These are phyloP conservation scores for Monochamus alternatus DNA, from an alignment of 2,888 invertebrate genomes.

Conservation along the genomic window DNA sequence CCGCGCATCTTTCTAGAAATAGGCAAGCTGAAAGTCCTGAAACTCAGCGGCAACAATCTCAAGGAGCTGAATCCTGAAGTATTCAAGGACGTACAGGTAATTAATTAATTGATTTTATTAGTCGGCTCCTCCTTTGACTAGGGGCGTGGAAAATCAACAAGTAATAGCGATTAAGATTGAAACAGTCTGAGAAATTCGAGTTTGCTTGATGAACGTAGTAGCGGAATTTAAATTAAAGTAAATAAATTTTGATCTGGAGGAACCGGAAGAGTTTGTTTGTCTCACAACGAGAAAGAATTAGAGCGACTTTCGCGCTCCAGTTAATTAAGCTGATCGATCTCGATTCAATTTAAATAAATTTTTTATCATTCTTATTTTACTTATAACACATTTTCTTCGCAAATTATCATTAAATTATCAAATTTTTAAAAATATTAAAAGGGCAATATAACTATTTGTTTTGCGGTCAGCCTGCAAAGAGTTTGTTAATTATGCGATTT, in stretches of 20 bases:
- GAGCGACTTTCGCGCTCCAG: neutral
- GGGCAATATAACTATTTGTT: no score
- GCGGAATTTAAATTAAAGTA: slow-evolving; percentile 29
- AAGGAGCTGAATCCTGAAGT: slow-evolving; percentile 84
- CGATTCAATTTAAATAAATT: neutral
- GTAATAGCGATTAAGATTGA: neutral
- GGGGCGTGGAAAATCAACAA: slow-evolving; percentile 25
- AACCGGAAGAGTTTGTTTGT: neutral
- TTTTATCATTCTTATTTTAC: no score
- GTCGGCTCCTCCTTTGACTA: neutral
- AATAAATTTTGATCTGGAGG: slow-evolving; percentile 21
- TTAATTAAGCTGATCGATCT: neutral
- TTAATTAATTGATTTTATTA: slow-evolving; percentile 24
- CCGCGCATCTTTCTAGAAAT: slow-evolving; percentile 84
- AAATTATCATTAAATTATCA: no score
- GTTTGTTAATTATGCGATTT: no score
- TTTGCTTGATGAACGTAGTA: slow-evolving; percentile 9
- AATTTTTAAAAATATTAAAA: no score
- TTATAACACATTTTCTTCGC: no score
- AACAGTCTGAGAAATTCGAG: slow-evolving; percentile 5
- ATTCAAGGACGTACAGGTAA: slow-evolving; percentile 80
- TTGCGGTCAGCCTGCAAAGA: no score
- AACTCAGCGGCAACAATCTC: slow-evolving; percentile 84
- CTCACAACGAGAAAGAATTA: neutral
- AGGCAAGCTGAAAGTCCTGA: slow-evolving; percentile 80